Evolutionary conservation across 2,113 vertebrate genomes (phyloP).

Genomic region (Tachycineta bicolor): DNA sequence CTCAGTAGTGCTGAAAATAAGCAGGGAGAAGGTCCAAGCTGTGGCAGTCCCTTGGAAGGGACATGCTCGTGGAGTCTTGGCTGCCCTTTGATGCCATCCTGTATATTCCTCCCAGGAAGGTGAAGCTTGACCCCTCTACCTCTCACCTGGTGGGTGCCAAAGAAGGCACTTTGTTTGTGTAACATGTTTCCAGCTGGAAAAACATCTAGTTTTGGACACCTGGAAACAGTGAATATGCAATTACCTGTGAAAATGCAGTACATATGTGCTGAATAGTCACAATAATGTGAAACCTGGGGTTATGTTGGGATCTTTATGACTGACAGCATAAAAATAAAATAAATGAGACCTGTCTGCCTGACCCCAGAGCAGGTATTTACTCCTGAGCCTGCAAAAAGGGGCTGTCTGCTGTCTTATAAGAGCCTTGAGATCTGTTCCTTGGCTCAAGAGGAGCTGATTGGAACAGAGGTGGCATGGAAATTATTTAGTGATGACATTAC

Average conservation of each 20-base stretch:
- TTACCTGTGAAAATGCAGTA: neutral
- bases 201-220: neutral
- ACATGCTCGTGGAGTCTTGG: neutral
- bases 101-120: neutral
- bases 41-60: neutral
- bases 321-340: neutral
- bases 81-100: neutral
- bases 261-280: accelerated
- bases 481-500: neutral
- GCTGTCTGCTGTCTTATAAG: neutral
- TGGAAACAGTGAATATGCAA: neutral
- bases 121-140: neutral
- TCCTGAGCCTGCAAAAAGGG: neutral
- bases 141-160: neutral
- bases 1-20: neutral
- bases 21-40: neutral
- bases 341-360: neutral
- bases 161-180: neutral
- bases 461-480: neutral
- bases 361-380: neutral
- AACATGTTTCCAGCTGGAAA: neutral
- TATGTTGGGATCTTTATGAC: neutral
- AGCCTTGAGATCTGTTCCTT: neutral
- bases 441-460: neutral
- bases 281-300: accelerated